These are phyloP conservation scores for Aphidoletes aphidimyza DNA, from an alignment of 2,888 invertebrate genomes.

Conservation along the genomic window DNA sequence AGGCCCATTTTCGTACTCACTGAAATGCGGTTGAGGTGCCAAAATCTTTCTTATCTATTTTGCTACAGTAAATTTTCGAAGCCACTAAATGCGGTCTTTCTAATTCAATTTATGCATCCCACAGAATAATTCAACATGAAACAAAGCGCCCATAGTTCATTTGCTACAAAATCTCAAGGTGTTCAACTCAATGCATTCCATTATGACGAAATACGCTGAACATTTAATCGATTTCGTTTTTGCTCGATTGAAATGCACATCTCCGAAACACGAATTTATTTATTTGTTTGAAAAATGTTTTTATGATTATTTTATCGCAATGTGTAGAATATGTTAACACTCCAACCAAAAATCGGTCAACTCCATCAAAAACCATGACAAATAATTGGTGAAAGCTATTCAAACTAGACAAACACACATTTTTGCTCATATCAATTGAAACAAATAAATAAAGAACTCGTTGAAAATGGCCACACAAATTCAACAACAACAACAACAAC, in stretches of 20 bases:
- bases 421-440: too few relatives aligned
- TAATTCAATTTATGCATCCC: neutral
- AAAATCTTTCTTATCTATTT: neutral
- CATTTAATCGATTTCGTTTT: neutral
- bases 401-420: too few relatives aligned
- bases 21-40: neutral
- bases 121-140: neutral
- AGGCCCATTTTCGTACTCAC: neutral
- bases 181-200: slow-evolving; percentile 12
- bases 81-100: neutral
- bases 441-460: too few relatives aligned
- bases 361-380: neutral
- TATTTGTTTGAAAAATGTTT: neutral
- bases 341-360: neutral
- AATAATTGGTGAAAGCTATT: neutral
- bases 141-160: neutral
- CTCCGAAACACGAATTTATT: neutral
- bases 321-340: too few relatives aligned
- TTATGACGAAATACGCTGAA: neutral
- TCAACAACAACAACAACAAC: neutral
- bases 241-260: neutral
- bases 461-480: neutral
- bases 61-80: neutral
- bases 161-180: slow-evolving; percentile 36
- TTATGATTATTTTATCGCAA: neutral